Evolutionary conservation across 2,113 vertebrate genomes (phyloP).

Genomic region (Psettodes erumei): DNA sequence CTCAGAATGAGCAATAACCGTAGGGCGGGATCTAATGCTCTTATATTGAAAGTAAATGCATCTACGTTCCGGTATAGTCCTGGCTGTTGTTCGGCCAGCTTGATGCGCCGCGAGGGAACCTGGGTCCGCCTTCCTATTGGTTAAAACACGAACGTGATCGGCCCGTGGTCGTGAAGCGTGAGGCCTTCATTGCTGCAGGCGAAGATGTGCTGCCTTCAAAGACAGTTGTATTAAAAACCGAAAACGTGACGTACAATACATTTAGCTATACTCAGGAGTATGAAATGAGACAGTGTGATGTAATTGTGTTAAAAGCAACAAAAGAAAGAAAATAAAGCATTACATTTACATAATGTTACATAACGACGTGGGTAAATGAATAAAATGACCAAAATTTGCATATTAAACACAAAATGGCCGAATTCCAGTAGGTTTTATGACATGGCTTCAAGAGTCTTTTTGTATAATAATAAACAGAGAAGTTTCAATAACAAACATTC

Average conservation of each 20-base stretch:
- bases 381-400: too few species aligned
- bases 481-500: too few species aligned
- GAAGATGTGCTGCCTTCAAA: constrained; percentile 22
- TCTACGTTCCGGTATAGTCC: fast-evolving
- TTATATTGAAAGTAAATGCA: not conserved
- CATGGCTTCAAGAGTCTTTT: too few species aligned
- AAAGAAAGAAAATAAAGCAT: not conserved
- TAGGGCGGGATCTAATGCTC: not conserved
- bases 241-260: not conserved
- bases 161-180: not conserved
- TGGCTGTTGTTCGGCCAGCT: not conserved
- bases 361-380: too few species aligned
- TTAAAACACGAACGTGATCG: not conserved
- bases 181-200: constrained; percentile 25
- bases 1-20: not conserved
- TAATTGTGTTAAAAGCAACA: not conserved
- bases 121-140: constrained; percentile 51
- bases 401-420: too few species aligned
- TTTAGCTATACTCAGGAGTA: not conserved
- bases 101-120: not conserved
- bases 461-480: too few species aligned
- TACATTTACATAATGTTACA: too few species aligned
- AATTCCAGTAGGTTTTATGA: too few species aligned
- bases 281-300: not conserved
- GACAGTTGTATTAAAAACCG: not conserved